phyloP scores from a whole-genome alignment of 2,888 invertebrate genomes.

The Trypoxylon attenuatum region DNA sequence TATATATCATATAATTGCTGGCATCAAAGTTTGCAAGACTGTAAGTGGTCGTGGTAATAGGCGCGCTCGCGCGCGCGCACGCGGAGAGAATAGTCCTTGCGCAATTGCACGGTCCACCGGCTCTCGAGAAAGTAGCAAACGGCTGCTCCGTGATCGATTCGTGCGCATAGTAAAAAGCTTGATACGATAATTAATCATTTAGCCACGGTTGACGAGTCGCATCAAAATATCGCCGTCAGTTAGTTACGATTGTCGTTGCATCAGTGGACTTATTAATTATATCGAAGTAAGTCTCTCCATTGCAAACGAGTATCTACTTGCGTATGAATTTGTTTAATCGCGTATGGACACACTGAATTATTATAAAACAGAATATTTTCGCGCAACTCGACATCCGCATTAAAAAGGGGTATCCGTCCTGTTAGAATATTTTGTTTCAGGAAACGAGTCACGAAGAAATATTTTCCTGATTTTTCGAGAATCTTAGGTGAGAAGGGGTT shows the following conservation, averaged over 20 bases:
- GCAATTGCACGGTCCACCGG: not conserved
- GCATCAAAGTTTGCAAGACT: not conserved
- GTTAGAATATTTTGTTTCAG: no score
- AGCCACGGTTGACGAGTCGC: conserved; percentile 32
- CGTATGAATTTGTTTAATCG: no score
- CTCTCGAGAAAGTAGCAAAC: not conserved
- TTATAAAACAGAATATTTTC: no score
- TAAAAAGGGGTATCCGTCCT: no score
- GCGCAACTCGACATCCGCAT: no score
- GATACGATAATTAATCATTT: conserved; percentile 32
- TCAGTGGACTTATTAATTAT: conserved; percentile 10
- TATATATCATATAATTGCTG: not conserved
- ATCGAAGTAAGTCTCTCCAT: no score
- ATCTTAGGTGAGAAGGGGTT: no score
- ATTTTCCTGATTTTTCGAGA: no score
- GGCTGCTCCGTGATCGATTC: conserved; percentile 12
- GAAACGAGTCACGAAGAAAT: no score
- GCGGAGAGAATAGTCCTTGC: not conserved
- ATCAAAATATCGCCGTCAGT: conserved; percentile 11
- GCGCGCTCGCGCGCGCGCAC: not conserved
- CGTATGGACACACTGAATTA: no score
- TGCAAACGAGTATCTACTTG: not conserved
- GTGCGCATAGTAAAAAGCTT: not conserved
- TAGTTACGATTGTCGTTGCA: conserved; percentile 1
- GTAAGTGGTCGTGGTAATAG: not conserved